Conservation (phyloP, 2,888 invertebrate species). For the Lasioglossum vierecki region DNA sequence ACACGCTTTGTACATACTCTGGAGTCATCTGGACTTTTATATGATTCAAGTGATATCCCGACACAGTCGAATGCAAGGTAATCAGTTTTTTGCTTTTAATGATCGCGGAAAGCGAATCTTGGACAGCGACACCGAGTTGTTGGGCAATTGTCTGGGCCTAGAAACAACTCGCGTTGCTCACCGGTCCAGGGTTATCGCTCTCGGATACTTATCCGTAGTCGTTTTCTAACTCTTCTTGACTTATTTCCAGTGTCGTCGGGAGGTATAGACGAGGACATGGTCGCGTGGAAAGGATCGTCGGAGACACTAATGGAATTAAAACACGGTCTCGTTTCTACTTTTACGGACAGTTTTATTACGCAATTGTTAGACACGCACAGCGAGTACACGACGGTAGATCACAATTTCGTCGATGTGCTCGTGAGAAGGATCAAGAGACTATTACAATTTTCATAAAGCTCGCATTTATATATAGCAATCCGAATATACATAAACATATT, state of each 20-base stretch:
- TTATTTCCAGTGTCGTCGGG: conserved; percentile 59
- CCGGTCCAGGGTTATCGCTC: no score
- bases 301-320: conserved; percentile 89
- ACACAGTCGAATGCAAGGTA: conserved; percentile 77
- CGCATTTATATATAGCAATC: conserved; percentile 14
- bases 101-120: neutral
- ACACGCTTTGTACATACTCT: conserved; percentile 90
- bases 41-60: conserved; percentile 87
- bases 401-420: conserved; percentile 90
- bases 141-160: neutral
- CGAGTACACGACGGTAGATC: conserved; percentile 88
- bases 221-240: neutral
- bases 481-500: conserved; percentile 47
- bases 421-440: conserved; percentile 92
- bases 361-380: conserved; percentile 89
- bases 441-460: conserved; percentile 89
- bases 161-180: neutral
- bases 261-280: conserved; percentile 76
- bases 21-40: conserved; percentile 91
- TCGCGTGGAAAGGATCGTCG: conserved; percentile 85
- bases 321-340: conserved; percentile 89
- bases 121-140: neutral
- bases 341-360: conserved; percentile 92
- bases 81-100: conserved; percentile 23
- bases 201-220: no score